Base-by-base conservation (phyloP, 2,797 vertebrate species). In the Schizothorax lantsangensis region DNA sequence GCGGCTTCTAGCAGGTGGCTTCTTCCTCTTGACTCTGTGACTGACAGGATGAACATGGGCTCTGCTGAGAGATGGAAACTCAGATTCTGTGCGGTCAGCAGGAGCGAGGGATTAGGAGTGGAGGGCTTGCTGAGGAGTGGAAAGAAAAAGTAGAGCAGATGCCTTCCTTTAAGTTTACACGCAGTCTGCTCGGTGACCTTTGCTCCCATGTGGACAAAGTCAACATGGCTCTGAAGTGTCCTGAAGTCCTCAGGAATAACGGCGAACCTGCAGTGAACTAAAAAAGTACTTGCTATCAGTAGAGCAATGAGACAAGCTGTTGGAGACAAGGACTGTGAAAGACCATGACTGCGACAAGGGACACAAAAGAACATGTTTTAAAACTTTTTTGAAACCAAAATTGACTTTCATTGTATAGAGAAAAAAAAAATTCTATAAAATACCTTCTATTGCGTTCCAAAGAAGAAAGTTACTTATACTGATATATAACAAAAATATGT, bases 281-380 rank as follows among this genome's bases (percentile, higher is more conserved):
- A 92, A 91, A 91, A 90, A 86, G 54, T 5, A 6, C 15, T 33
- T 59, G 75, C 89, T 81, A 90, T 91, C 91, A 91, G 91, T 86
- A n/a, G 5, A 81, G 89, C 89, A 89, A 49, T 23, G 38, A 12
- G 73, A 68, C 15, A 74, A 45, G 38, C 62, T 78, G 45, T 12
- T 68, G 59, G 74, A 69, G 81, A 79, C 69, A 69, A 79, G 38
- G 71, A 62, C 12, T 12, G 19, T 26, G 86, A 54, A 87, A 86
- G 43, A 79, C 77, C 80, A 91, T 90, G 11, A 75, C n/a, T 19
- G 45, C 7, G 21, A 52, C 33, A 43, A 59, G 36, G 6, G 59
- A 43, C 68, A 59, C 36, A 68, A 62, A 30, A 36, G 2, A 66
- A 30, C 12, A 23, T 71, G n/a, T 73, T 45, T 10, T 68, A 6